Percentiles rank a stretch among this genome's conserved stretches.
phyloP scores from a whole-genome alignment of 92 coral and sea anemone genomes.

The Desmophyllum pertusum region DNA sequence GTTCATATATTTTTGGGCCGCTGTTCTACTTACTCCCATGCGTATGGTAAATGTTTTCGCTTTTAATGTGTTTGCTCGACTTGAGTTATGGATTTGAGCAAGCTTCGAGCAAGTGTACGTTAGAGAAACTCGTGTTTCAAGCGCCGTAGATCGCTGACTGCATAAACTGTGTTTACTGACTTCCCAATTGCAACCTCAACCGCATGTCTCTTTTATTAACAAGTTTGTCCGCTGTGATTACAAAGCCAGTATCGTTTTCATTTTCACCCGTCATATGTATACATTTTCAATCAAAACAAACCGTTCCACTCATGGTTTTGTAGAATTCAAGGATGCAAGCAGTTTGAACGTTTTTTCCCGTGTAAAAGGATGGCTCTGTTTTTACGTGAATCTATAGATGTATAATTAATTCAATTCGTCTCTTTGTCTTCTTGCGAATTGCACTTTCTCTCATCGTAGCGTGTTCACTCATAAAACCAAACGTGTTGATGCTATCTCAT shows the following conservation, averaged over 20 bases:
- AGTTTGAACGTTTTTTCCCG: background rate
- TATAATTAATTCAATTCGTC: slow-evolving; percentile 20
- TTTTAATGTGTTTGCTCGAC: background rate
- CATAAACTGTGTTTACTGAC: too few relatives aligned
- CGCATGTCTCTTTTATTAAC: background rate
- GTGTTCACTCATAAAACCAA: background rate
- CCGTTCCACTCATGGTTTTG: background rate
- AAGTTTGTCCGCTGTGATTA: background rate
- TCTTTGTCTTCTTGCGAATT: background rate
- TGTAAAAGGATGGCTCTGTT: background rate
- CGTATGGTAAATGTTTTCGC: background rate
- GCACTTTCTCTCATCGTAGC: background rate
- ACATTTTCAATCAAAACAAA: background rate
- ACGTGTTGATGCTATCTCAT: slow-evolving; percentile 2
- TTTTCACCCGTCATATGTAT: background rate
- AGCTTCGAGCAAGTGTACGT: too few relatives aligned
- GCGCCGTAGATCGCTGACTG: too few relatives aligned
- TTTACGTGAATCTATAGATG: background rate
- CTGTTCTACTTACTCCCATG: background rate
- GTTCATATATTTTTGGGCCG: too few relatives aligned
- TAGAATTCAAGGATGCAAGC: background rate
- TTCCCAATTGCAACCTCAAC: background rate
- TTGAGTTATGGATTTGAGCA: too few relatives aligned
- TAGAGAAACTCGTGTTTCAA: too few relatives aligned
- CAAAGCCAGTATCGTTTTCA: background rate